Evolutionary conservation across 64 coral and sea anemone genomes (phyloP), one percentile per base, ranked within the genome.

Genomic region (Porites lutea): DNA sequence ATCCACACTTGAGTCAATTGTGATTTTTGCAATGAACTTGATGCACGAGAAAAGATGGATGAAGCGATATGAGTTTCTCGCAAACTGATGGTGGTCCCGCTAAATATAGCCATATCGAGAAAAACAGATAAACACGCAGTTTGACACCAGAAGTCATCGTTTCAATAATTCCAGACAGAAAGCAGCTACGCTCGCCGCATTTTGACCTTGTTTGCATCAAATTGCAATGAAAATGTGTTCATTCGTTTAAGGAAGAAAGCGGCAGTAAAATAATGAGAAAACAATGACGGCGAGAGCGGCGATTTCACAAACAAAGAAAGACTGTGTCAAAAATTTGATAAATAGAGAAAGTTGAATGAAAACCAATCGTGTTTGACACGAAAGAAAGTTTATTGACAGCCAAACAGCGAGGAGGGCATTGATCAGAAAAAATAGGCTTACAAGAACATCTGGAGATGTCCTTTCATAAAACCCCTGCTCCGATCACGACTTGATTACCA

Each of bases 71-170:
- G 18, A 13, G 22, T 84, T 84, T 67, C 59, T n/a, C 60, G 18
- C 66, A 7, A 49, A 52, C 16, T 67, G 59, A 51, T 63, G 81
- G 81, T 84, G 81, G 81, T 84, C 81, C 10, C 13, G 64, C 81
- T 84, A 84, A 84, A 84, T 84, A 21, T 84, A 84, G 81, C 43
- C 81, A 11, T 82, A 65, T 63, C 79, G 46, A 60, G 78, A 45
- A 62, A 81, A 84, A 84, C 81, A 84, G 81, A 84, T 84, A 84
- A 84, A 84, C 81, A 68, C 7, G 16, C 50, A 5, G 37, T 43
- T 84, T 84, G 81, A 84, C 81, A 84, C 52, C 63, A 51, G 62
- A 68, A 61, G 81, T 84, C 64, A 68, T 43, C 64, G 44, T 65
- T 48, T 47, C 14, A 43, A 78, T 16, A 78, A 78, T 53, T n/a